Evolutionary conservation across 2,888 invertebrate species (phyloP), one percentile per base, ranked within the genome.

Genomic region (Doris montereyensis): DNA sequence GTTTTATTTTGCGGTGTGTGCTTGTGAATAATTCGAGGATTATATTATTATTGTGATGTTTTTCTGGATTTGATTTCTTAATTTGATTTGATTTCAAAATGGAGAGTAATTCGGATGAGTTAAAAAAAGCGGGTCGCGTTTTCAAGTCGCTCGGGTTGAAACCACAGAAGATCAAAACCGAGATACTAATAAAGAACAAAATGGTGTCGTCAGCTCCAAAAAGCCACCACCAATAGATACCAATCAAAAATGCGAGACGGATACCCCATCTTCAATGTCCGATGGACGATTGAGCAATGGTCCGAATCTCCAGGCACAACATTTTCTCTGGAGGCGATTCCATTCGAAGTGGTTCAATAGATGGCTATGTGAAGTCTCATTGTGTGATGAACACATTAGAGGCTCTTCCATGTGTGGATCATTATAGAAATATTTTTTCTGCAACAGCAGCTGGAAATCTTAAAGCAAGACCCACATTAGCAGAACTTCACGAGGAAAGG

Each of bases 401-500:
- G 77, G 89, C 87, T 26, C 82, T 88, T 17, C 89, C 89, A 32
- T 87, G 87, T 76, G 84, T 87, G 62, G 89, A 88, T 76, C 87
- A 88, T 80, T 88, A 88, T 81, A 83, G 88, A 65, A 88, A 88
- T 83, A 81, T 89, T 34, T 81, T 89, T 77, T 87, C 87, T 41
- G 86, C 89, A 5, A 88, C 88, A 17, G 85, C 84, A 1, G 86
- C 86, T n/a, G 74, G 79, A 8, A 41, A 74, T 34, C 3, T 88
- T 32, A 87, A 86, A 80, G 81, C 86, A 3, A 81, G 92, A 78
- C 92, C 92, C 3, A 92, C 92, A 1, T 83, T 92, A 2, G 90
- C 89, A 62, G 90, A 92, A 83, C 86, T 92, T 17, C 92, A 92
- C 81, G 90, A 91, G 79, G 90, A 88, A 87, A 84, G 87, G 86